Conservation (phyloP, 2,888 invertebrate species). For the Ectemnius cavifrons region DNA sequence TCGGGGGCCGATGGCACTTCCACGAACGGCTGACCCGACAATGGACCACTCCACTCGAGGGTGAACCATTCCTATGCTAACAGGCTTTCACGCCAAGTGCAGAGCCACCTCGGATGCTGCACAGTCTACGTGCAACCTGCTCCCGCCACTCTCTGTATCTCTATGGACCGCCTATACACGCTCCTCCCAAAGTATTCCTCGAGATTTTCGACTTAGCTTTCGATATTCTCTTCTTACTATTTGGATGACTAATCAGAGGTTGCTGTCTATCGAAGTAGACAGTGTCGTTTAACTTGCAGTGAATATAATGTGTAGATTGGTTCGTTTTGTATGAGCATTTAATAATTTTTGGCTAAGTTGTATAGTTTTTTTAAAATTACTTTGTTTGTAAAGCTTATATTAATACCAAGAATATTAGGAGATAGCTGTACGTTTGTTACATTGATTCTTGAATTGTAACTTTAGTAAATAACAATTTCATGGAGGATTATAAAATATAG, state of each 20-base stretch:
- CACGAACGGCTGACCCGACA: slow-evolving; percentile 74
- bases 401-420: too few species aligned
- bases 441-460: too few species aligned
- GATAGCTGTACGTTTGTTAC: too few species aligned
- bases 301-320: too few species aligned
- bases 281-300: too few species aligned
- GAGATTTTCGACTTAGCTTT: slow-evolving; percentile 10
- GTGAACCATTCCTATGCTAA: slow-evolving; percentile 76
- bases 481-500: too few species aligned
- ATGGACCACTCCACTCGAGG: slow-evolving; percentile 73
- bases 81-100: slow-evolving; percentile 71
- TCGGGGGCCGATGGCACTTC: slow-evolving; percentile 67
- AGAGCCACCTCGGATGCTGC: slow-evolving; percentile 52
- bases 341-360: too few species aligned
- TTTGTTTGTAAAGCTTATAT: too few species aligned
- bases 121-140: slow-evolving; percentile 13
- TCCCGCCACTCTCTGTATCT: slow-evolving; percentile 15
- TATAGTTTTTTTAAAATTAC: too few species aligned
- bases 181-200: background rate
- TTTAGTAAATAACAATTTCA: too few species aligned
- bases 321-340: too few species aligned
- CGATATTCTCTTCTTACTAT: slow-evolving; percentile 5
- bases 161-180: slow-evolving; percentile 19
- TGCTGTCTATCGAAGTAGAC: too few species aligned
- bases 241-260: background rate